Evolutionary conservation across 2,888 invertebrate genomes (phyloP).

Genomic region (Nesidiocoris tenuis): DNA sequence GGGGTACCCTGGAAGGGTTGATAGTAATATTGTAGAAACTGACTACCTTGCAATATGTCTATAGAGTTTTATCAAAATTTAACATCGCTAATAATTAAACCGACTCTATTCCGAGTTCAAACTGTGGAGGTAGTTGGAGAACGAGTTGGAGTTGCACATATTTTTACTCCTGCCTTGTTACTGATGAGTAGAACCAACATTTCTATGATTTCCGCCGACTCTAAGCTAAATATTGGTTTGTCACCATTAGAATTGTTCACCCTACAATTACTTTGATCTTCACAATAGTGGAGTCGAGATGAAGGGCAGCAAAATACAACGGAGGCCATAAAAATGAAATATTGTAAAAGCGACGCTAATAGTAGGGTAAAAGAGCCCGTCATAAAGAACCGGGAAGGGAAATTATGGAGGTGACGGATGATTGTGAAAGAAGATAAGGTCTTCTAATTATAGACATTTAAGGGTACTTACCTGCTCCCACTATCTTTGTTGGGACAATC

Average conservation of each 20-base stretch:
- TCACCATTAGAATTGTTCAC: background rate
- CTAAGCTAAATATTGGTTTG: no score
- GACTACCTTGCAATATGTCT: no score
- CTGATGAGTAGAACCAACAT: no score
- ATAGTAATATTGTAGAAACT: no score
- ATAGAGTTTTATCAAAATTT: no score
- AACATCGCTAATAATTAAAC: no score
- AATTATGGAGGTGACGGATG: constrained; percentile 37
- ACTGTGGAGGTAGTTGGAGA: no score
- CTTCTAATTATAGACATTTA: constrained; percentile 31
- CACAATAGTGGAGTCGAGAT: background rate
- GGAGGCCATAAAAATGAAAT: constrained; percentile 34
- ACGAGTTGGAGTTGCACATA: no score
- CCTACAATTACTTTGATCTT: constrained; percentile 5
- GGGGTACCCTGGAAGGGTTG: no score
- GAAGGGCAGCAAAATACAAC: background rate
- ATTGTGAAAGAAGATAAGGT: constrained; percentile 17
- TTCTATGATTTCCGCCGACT: no score
- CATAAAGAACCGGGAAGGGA: constrained; percentile 25
- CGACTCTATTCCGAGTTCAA: no score
- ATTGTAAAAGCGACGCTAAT: constrained; percentile 22
- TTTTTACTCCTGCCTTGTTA: no score
- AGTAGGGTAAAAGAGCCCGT: constrained; percentile 20
- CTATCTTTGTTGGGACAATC: constrained; percentile 24
- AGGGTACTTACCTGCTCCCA: constrained; percentile 33